These are phyloP conservation scores for Troglohyphantes excavatus DNA, from an alignment of 2,888 invertebrate genomes.

Conservation along the genomic window DNA sequence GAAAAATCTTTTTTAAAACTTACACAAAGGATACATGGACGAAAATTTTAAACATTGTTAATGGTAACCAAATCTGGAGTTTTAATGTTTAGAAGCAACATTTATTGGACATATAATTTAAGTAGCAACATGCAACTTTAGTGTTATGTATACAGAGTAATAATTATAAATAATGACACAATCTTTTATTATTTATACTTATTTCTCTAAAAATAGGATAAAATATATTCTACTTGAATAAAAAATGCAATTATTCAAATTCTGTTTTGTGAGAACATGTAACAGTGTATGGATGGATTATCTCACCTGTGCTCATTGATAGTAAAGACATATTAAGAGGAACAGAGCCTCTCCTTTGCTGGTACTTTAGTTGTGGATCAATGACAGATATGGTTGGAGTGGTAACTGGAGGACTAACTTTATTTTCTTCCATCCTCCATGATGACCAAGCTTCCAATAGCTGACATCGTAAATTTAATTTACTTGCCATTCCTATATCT, in stretches of 20 bases:
- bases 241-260: too few relatives aligned
- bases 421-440: constrained; percentile 60
- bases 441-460: constrained; percentile 67
- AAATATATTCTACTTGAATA: too few relatives aligned
- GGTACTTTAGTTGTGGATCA: constrained; percentile 49
- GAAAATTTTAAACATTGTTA: neutral
- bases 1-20: neutral
- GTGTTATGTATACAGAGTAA: neutral
- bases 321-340: constrained; percentile 71
- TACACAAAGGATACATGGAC: neutral
- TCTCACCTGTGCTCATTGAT: constrained; percentile 73
- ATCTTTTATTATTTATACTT: too few relatives aligned
- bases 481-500: constrained; percentile 47
- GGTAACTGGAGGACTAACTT: constrained; percentile 31
- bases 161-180: too few relatives aligned
- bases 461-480: constrained; percentile 58
- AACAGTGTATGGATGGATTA: neutral
- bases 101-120: neutral
- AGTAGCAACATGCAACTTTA: neutral
- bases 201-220: too few relatives aligned
- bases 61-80: neutral
- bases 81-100: neutral
- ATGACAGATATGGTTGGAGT: constrained; percentile 68
- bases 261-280: too few relatives aligned
- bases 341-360: constrained; percentile 76